Conservation (phyloP, 2,797 vertebrate genomes). For the Hylomyscus alleni region DNA sequence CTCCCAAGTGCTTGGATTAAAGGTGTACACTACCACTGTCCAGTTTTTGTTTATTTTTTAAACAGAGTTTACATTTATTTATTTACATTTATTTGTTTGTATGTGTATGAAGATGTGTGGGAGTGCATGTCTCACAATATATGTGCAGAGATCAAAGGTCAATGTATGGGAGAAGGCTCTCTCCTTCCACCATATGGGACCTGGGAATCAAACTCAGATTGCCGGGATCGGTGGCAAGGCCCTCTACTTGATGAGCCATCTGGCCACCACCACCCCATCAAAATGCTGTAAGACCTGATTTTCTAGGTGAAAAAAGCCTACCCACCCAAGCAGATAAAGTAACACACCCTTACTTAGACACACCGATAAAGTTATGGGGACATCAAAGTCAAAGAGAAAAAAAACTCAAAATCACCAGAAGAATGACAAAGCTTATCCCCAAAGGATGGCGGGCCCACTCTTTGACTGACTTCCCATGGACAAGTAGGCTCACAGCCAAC, state of each 20-base stretch:
- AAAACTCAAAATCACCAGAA: background rate
- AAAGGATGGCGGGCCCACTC: background rate
- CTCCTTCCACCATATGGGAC: background rate
- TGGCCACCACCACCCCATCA: background rate
- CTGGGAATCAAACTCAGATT: background rate
- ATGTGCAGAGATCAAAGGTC: background rate
- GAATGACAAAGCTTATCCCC: background rate
- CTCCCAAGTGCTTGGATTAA: background rate
- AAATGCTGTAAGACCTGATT: background rate
- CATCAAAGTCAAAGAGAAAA: background rate
- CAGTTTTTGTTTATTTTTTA: background rate
- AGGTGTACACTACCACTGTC: background rate
- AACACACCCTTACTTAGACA: background rate
- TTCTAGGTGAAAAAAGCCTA: background rate
- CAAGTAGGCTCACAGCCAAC: background rate
- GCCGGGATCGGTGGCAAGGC: background rate
- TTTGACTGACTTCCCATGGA: background rate
- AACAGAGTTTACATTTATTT: background rate
- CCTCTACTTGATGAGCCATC: background rate
- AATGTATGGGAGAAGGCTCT: background rate
- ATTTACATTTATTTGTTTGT: background rate
- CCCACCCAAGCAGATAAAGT: background rate
- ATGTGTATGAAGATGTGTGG: background rate
- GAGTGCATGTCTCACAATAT: background rate
- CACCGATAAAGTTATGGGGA: background rate